These are phyloP conservation scores for Lophotis ruficrista DNA, from an alignment of 2,113 vertebrate species.

Conservation along the genomic window DNA sequence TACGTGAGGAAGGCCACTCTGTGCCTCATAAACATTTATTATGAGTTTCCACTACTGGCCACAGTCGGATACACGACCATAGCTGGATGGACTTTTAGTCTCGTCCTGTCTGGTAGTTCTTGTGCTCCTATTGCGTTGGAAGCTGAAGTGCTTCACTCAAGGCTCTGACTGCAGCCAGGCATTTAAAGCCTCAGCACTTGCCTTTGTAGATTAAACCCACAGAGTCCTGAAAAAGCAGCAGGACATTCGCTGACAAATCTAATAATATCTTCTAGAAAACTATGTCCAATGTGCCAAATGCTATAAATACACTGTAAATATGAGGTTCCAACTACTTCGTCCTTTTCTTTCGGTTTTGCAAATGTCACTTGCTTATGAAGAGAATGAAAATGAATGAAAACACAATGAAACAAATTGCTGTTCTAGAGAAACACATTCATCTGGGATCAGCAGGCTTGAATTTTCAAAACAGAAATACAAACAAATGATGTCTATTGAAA, in stretches of 20 bases:
- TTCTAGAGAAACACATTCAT: not conserved
- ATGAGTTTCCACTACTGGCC: not conserved
- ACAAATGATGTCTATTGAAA: conserved; percentile 30
- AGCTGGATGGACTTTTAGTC: not conserved
- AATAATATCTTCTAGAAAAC: conserved; percentile 52
- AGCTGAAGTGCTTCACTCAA: not conserved
- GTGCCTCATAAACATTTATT: not conserved
- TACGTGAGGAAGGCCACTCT: not conserved
- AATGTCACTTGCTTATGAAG: conserved; percentile 37
- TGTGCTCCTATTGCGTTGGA: not conserved
- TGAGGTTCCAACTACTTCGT: not conserved
- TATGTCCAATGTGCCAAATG: not conserved
- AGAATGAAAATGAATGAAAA: conserved; percentile 44
- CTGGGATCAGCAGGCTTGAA: not conserved
- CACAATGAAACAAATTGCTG: conserved; percentile 43
- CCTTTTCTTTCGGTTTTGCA: conserved; percentile 29
- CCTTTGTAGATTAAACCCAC: not conserved
- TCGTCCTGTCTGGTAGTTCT: not conserved
- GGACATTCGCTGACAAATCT: not conserved
- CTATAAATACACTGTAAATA: conserved; percentile 53
- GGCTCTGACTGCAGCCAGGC: not conserved
- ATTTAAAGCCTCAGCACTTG: not conserved
- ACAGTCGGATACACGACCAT: not conserved
- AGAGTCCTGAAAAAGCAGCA: conserved; percentile 42
- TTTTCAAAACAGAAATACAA: conserved; percentile 29